Evolutionary conservation across 2,888 invertebrate species (phyloP), one percentile per base, ranked within the genome.

Genomic region (Operophtera brumata): DNA sequence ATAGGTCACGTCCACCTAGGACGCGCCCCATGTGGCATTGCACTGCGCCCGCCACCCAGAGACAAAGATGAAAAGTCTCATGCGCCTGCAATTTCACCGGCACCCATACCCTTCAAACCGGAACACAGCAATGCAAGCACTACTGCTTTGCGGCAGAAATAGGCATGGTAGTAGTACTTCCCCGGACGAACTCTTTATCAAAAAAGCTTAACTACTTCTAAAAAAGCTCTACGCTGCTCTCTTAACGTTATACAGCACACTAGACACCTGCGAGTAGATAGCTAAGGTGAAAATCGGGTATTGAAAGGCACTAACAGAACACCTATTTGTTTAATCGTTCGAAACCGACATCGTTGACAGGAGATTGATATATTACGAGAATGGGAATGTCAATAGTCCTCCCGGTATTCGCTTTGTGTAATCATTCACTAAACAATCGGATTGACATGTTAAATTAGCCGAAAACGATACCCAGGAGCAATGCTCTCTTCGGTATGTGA

Each of bases 371-470:
- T 62, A 67, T 65, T 52, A 62, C 54, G 51, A 42, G 44, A 57
- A 58, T 65, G 54, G 61, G 60, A 56, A 50, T 57, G 62, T 67
- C 65, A 62, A 67, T 62, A 64, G 62, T 55, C 47, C 30, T 54
- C 62, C 57, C 53, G 61, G 42, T 42, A 49, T 57, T 57, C 47
- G 56, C 57, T 62, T 59, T 62, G 59, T 61, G 60, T 47, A 58
- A 59, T 59, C 57, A 56, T 57, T 58, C 63, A 60, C 35, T 54
- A 54, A 54, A 63, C 66, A 54, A 44, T 55, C 40, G 52, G 49
- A 63, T 62, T 66, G 66, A 67, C 57, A 56, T 66, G 67, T 62
- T 66, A 54, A 66, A 67, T 63, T 66, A 61, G 61, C 54, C 59
- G 62, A 65, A 65, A 61, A 64, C 56, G 47, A 41, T 59, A 54